Evolutionary conservation across 2,888 invertebrate species (phyloP), one percentile per base, ranked within the genome.

Genomic region (Pachydiplax longipennis): DNA sequence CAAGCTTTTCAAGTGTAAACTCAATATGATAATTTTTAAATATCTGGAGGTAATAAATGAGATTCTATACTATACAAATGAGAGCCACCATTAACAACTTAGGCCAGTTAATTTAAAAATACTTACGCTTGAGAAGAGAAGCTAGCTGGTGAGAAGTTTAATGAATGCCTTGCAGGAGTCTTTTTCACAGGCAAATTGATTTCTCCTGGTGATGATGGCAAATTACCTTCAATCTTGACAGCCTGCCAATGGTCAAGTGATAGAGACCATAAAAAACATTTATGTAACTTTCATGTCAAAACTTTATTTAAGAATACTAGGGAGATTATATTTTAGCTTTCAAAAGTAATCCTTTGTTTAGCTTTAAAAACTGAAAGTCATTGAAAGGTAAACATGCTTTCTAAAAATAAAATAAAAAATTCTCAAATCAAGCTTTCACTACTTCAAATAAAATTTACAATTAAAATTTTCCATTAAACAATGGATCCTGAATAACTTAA

Each of bases 61-160:
- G 6, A 44, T 6, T 6, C 44, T 10, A 44, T 44, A 3, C 44
- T 0, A 44, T 44, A 44, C 6, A 44, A 44, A 44, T 8, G 44
- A 8, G 10, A 6, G 4, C 8, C 44, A 44, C 6, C 44, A 44
- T 44, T 44, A 6, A 44, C 40, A 10, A 3, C 18, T 53, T 18
- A 31, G 40, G 3, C 22, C 40, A 2, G 13, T 4, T 1, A 31
- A 2, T 31, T 6, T 10, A 2, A 81, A 91, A 81, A 90, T 90
- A 93, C 93, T 92, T 92, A 93, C 93, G 92, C 93, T 92, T 92
- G 91, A 91, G 93, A 93, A 44, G 92, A 93, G 91, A 92, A 93
- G 80, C 93, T 93, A 10, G 92, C 92, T 10, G 93, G 93, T 48
- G 93, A 93, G 91, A 93, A 93, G 13, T 80, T 90, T 10, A 73